phyloP scores from a whole-genome alignment of 2,888 invertebrate species.

The Ichneumon xanthorius region DNA sequence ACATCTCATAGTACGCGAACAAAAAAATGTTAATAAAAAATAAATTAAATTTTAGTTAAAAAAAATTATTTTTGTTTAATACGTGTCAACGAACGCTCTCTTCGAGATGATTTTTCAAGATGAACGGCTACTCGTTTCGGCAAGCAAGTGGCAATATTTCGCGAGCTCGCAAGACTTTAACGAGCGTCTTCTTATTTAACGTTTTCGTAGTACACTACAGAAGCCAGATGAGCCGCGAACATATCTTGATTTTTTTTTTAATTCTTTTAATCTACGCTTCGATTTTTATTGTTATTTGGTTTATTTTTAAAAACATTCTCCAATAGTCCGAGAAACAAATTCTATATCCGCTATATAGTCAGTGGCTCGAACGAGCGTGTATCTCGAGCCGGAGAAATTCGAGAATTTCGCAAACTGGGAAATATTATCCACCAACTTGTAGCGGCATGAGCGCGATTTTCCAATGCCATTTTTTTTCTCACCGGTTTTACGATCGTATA shows the following conservation, averaged over 20 bases:
- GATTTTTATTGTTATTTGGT: slow-evolving; percentile 55
- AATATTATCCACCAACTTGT: slow-evolving; percentile 77
- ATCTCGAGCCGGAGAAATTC: slow-evolving; percentile 40
- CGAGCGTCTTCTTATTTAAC: slow-evolving; percentile 43
- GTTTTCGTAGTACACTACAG: slow-evolving; percentile 44
- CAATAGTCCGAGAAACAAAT: slow-evolving; percentile 64
- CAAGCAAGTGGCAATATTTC: slow-evolving; percentile 70
- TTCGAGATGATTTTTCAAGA: slow-evolving; percentile 64
- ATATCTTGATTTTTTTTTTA: slow-evolving; percentile 49
- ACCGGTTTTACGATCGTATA: slow-evolving; percentile 35
- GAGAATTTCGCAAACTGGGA: slow-evolving; percentile 67
- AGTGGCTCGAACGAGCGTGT: slow-evolving; percentile 31
- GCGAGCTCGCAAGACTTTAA: slow-evolving; percentile 57
- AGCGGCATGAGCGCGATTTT: slow-evolving; percentile 68
- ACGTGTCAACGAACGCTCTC: slow-evolving; percentile 58
- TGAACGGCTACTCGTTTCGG: slow-evolving; percentile 61
- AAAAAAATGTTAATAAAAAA: slow-evolving; percentile 37
- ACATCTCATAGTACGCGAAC: slow-evolving; percentile 38
- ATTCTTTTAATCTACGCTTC: slow-evolving; percentile 49
- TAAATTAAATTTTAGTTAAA: slow-evolving; percentile 60
- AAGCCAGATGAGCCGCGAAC: slow-evolving; percentile 60
- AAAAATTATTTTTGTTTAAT: slow-evolving; percentile 55
- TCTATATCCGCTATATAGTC: slow-evolving; percentile 42
- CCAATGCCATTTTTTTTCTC: slow-evolving; percentile 51
- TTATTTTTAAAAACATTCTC: slow-evolving; percentile 46